Base-by-base conservation (phyloP, 2,113 vertebrate genomes). In the Amazona vittata region DNA sequence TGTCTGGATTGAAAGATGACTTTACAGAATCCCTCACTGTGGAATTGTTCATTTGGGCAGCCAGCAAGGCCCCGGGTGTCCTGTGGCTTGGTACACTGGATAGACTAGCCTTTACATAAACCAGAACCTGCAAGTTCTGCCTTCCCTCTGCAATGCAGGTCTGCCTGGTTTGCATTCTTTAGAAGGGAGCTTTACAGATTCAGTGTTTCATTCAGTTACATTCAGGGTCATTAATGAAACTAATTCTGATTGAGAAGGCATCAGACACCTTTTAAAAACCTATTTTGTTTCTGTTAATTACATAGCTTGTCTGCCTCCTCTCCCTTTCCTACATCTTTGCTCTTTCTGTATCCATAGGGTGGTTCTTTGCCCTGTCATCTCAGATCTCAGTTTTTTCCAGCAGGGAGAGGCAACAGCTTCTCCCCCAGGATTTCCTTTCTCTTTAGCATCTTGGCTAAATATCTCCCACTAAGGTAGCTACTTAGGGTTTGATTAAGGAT, bases 321-420 rank as follows among this genome's bases (percentile, higher is more conserved):
- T 50, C 10, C 18, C 18, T 86, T 75, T 43, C 3, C 16, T 71
- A 11, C 8, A 31, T 3, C 43, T 57, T 57, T 47, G 3, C 22
- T 80, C 37, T 26, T 52, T 52, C n/a, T 57, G 1, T 9, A 11
- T 80, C 26, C 3, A 0, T 44, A 22, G 3, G 2, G 0, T 37
- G 50, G 11, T 76, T 75, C 33, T 41, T 67, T 35, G 19, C 50
- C 26, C 29, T 13, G 4, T 67, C 11, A 35, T 29, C 6, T 86
- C 11, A 4, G n/a, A 13, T 35, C 33, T 59, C 57, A 15, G 20
- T 6, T 59, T n/a, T 78, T 39, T 39, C 17, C 21, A 68, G 8
- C 37, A 84, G 7, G 15, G 5, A 92, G 46, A 71, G 20, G 28
- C 37, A 83, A 6, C 9, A 59, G 6, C 67, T 15, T 63, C 15